Evolutionary conservation across 2,113 vertebrate species (phyloP), one percentile per base, ranked within the genome.

Genomic region (Chlamydotis undulata): DNA sequence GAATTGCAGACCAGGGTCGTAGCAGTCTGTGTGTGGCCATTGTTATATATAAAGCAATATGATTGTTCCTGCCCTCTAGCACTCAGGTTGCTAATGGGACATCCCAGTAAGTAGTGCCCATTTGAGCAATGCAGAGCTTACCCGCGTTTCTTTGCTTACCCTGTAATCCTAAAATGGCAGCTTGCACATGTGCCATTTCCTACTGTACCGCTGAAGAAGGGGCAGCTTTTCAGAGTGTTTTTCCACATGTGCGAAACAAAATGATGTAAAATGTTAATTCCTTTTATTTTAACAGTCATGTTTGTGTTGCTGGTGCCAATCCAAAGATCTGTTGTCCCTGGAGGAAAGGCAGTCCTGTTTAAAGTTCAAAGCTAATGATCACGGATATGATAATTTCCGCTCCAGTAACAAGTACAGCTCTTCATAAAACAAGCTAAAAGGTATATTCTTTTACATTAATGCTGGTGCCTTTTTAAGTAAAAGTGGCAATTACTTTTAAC

Each of bases 391-490:
- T 98, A 98, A 98, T 98, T 99, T 99, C 96, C 98, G 98, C 50
- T 97, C 98, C 97, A 99, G 98, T 97, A 99, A 99, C 98, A 99
- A 99, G 97, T 99, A 99, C 96, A 99, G 98, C 55, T 98, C 98
- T 59, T 98, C 98, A 64, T 99, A 98, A 98, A 97, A 87, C 68
- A 80, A 95, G 59, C 31, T 71, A 73, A 78, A 87, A 95, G 81
- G 79, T 91, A 45, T 94, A 95, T 85, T 59, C 79, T 77, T 14
- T 45, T 50, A 80, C 41, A 45, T 87, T 67, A 53, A 96, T 74
- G 63, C 83, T 74, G 87, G 82, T 80, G 95, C 91, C 95, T 96
- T 96, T 87, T 87, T 78, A 91, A 82, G 63, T 95, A 83, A 78
- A 95, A 96, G 76, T 82, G 83, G 73, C 64, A 59, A 45, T 92